These are phyloP conservation scores for Orchestia grillus DNA, from an alignment of 1,140 invertebrate genomes.

Conservation along the genomic window DNA sequence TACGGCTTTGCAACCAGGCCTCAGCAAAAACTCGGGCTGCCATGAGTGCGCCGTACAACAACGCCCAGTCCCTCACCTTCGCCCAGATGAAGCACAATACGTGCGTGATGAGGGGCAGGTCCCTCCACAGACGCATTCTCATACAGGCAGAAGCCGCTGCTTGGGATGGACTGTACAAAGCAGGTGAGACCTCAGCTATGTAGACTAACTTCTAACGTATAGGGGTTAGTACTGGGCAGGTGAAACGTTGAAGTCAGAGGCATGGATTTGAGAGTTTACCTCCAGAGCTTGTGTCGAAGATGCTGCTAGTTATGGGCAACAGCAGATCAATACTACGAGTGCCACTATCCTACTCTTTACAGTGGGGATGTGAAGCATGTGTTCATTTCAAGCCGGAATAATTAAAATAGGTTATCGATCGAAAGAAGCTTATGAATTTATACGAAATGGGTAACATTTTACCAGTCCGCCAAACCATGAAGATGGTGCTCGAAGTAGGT, in stretches of 20 bases:
- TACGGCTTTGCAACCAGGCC: conserved; percentile 84
- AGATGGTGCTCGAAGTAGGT: too few species aligned
- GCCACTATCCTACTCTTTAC: not conserved
- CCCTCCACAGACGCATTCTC: conserved; percentile 78
- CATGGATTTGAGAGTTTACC: not conserved
- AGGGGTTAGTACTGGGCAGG: not conserved
- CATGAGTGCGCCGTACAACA: conserved; percentile 93
- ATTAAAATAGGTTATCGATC: too few species aligned
- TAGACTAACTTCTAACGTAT: not conserved
- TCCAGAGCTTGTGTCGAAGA: not conserved
- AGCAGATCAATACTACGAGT: not conserved
- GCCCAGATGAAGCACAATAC: conserved; percentile 95
- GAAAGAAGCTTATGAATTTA: too few species aligned
- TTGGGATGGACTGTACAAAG: conserved; percentile 75
- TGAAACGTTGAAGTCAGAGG: not conserved
- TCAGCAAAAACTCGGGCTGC: conserved; percentile 82
- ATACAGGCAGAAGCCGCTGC: conserved; percentile 76
- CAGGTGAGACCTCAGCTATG: conserved; percentile 57
- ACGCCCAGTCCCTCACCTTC: conserved; percentile 87
- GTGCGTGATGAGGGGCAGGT: conserved; percentile 89
- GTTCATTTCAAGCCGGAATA: too few species aligned
- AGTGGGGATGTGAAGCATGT: not conserved
- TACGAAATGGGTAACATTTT: too few species aligned
- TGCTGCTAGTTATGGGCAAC: not conserved
- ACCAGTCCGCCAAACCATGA: too few species aligned